Percentiles rank a stretch among this genome's conserved stretches.
Evolutionary conservation across 37 sponge, comb jelly and placozoan species (phyloP).

Genomic region (Theonella swinhoei): DNA sequence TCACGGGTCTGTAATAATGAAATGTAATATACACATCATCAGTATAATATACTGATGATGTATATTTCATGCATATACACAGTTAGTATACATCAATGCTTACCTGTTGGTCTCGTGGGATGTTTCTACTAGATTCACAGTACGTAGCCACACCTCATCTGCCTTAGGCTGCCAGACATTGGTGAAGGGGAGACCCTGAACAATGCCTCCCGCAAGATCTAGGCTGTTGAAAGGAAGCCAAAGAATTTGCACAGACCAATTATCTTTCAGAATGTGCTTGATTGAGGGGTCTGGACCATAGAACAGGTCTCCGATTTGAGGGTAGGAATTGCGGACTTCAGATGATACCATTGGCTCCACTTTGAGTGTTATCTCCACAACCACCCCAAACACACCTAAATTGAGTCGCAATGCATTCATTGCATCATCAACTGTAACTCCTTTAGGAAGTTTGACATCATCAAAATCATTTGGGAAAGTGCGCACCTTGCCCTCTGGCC

Average conservation of each 20-base stretch:
- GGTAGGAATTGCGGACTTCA: slow-evolving; percentile 15
- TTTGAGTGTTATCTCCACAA: slow-evolving; percentile 27
- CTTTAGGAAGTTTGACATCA: not conserved
- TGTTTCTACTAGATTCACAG: not conserved
- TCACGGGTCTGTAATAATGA: too few relatives aligned
- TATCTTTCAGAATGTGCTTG: not conserved
- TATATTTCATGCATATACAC: too few relatives aligned
- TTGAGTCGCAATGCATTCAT: slow-evolving; percentile 12
- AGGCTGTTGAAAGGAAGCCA: slow-evolving; percentile 8
- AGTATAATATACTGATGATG: too few relatives aligned
- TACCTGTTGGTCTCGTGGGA: not conserved
- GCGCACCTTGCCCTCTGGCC: not conserved
- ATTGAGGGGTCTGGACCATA: not conserved
- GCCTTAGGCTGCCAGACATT: slow-evolving; percentile 5
- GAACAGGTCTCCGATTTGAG: not conserved
- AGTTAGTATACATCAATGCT: too few relatives aligned
- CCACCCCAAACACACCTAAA: slow-evolving; percentile 39
- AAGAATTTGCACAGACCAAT: not conserved
- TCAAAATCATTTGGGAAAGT: slow-evolving; percentile 2
- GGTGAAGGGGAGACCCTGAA: slow-evolving; percentile 2
- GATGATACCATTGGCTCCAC: not conserved
- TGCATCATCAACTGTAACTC: not conserved
- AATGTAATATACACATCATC: too few relatives aligned
- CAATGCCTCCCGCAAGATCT: not conserved
- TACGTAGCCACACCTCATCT: slow-evolving; percentile 17